Evolutionary conservation across 2,888 invertebrate species (phyloP), one percentile per base, ranked within the genome.

Genomic region (Synergus laeviventris): DNA sequence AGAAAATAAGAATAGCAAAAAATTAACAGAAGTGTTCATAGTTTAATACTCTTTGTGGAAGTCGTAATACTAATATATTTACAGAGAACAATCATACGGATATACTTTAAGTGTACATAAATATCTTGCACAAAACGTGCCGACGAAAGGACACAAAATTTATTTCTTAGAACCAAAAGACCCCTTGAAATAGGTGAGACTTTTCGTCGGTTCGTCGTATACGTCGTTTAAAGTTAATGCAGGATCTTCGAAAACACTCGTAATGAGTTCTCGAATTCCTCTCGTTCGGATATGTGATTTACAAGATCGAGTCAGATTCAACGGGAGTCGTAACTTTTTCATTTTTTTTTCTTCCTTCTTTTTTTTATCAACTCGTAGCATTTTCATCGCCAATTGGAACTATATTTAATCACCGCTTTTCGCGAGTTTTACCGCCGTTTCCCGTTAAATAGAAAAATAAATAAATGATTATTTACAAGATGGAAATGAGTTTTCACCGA

Each of bases 401-500:
- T 70, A 45, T 31, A 4, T 21, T 70, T n/a, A 59, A 59, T 59
- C 14, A 14, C 24, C 18, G 18, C 54, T 54, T 18, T 54, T 18
- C 9, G 18, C 9, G 54, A 54, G 54, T 11, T 16, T 18, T 42
- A 66, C 21, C 21, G n/a, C n/a, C 70, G 42, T 21, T 45, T 49
- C 70, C 81, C 82, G 84, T 85, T 85, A 86, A 86, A 87, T 89
- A 88, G 86, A 89, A 88, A 89, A 88, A 89, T 88, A 88, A 89
- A 86, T 85, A 86, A 88, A 89, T 87, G 86, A 80, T 83, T 88
- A 89, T 89, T 87, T 89, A 89, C 88, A 89, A 84, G 86, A 87
- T 89, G 86, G 81, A 82, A 88, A 88, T 70, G 70, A 70, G 36
- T 70, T n/a, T 8, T 70, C 70, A 70, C 31, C 36, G 70, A 49